Percentiles rank a stretch among this genome's conserved stretches.
Evolutionary conservation across 2,113 vertebrate genomes (phyloP).

Genomic region (Chloropsis cyanopogon): DNA sequence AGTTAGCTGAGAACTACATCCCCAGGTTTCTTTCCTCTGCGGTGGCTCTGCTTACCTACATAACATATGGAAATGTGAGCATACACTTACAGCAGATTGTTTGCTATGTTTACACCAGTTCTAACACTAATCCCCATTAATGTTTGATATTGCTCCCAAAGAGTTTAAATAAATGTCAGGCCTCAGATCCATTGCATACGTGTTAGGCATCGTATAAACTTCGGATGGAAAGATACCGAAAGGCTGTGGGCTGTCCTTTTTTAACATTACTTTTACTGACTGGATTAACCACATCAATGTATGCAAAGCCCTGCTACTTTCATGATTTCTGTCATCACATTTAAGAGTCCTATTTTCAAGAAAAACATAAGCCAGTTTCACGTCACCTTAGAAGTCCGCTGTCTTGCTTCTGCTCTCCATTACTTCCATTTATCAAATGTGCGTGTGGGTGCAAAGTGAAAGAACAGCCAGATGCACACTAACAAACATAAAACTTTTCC

Average conservation of each 20-base stretch:
- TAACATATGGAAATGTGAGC: constrained; percentile 77
- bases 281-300: constrained; percentile 12
- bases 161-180: constrained; percentile 73
- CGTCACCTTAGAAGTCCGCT: not conserved
- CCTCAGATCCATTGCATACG: constrained; percentile 61
- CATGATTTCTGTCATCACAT: not conserved
- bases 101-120: constrained; percentile 78
- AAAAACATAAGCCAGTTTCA: not conserved
- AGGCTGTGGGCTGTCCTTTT: not conserved
- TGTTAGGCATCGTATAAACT: constrained; percentile 11
- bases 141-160: constrained; percentile 77
- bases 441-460: not conserved
- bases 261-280: constrained; percentile 18
- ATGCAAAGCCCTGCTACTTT: constrained; percentile 8
- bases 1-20: constrained; percentile 45
- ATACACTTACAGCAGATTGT: constrained; percentile 64
- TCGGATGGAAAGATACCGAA: not conserved
- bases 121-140: constrained; percentile 80
- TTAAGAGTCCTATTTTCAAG: not conserved
- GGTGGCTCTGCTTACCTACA: constrained; percentile 70
- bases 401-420: not conserved
- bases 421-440: not conserved
- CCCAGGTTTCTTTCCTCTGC: constrained; percentile 38
- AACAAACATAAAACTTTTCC: not conserved
- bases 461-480: not conserved